These are phyloP conservation scores for Anguilla japonica DNA, from an alignment of 2,113 vertebrate genomes.

Conservation along the genomic window DNA sequence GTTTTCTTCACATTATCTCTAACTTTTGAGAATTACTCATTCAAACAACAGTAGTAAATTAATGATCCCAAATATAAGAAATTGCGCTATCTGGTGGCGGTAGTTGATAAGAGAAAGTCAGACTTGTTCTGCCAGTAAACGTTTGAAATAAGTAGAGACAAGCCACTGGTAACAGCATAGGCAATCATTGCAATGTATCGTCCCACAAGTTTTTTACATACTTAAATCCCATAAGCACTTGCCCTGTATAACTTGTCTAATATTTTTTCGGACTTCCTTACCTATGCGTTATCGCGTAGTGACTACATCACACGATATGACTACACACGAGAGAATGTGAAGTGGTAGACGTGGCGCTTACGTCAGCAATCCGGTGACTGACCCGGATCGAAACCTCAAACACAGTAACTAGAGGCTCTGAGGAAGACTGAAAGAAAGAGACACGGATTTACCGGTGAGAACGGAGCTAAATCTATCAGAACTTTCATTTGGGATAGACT, in stretches of 20 bases:
- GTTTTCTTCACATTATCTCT: not conserved
- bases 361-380: constrained; percentile 65
- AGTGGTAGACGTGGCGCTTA: constrained; percentile 72
- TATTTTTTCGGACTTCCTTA: not conserved
- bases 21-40: not conserved
- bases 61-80: not conserved
- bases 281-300: not conserved
- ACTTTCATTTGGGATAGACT: not conserved
- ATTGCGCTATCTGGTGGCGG: constrained; percentile 46
- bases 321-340: constrained; percentile 23
- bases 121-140: not conserved
- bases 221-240: not conserved
- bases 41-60: not conserved
- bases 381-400: constrained; percentile 70
- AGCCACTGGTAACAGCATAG: not conserved
- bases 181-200: not conserved
- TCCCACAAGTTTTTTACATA: not conserved
- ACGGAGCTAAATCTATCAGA: not conserved
- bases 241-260: not conserved
- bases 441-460: constrained; percentile 31
- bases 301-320: not conserved
- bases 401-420: constrained; percentile 43
- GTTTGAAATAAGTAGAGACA: not conserved
- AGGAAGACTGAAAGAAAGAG: constrained; percentile 32
- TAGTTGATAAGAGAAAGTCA: not conserved